These are phyloP conservation scores for Esox masquinongy DNA, from an alignment of 2,797 vertebrate genomes.

Conservation along the genomic window DNA sequence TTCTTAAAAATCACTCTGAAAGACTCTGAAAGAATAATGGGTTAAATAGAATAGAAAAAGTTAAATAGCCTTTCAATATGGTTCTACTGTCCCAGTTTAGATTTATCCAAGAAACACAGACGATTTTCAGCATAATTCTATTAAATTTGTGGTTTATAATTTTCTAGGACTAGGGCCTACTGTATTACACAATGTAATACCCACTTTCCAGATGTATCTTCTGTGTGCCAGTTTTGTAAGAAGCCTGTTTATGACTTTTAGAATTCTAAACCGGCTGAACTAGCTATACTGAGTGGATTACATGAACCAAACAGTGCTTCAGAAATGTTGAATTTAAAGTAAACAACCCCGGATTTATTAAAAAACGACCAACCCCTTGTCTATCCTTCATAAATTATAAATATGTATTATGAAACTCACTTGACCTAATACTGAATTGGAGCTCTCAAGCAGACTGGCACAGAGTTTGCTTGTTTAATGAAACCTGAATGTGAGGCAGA, in stretches of 20 bases:
- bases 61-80: neutral
- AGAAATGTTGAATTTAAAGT: neutral
- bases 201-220: neutral
- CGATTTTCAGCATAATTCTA: neutral
- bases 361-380: slow-evolving; percentile 13
- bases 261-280: neutral
- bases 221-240: neutral
- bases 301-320: neutral
- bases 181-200: neutral
- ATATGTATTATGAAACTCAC: slow-evolving; percentile 34
- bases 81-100: neutral
- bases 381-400: slow-evolving; percentile 12
- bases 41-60: neutral
- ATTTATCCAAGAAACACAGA: neutral
- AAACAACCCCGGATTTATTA: neutral
- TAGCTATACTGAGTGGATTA: neutral
- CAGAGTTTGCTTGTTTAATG: slow-evolving; percentile 37
- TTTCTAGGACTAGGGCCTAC: neutral
- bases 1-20: slow-evolving; percentile 2
- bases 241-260: neutral
- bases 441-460: slow-evolving; percentile 23
- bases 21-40: neutral
- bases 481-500: slow-evolving; percentile 26
- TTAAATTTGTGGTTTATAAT: neutral
- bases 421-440: slow-evolving; percentile 26